phyloP scores from a whole-genome alignment of 2,888 invertebrate species.

The Acrobasis suavella region DNA sequence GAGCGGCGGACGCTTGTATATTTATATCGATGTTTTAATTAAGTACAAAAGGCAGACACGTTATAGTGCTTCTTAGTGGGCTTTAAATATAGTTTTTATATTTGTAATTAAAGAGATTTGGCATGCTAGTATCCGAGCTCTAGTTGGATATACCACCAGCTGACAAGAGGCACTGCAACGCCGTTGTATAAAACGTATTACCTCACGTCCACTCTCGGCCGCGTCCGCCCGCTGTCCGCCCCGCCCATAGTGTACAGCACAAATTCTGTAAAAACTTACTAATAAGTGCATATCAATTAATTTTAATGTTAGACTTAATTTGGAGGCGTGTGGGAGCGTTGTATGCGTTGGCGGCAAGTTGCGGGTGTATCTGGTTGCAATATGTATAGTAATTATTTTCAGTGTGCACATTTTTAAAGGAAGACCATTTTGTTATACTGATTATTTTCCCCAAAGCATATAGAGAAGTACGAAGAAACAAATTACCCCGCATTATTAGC shows the following conservation, averaged over 20 bases:
- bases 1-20: constrained; percentile 47
- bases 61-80: constrained; percentile 23
- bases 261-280: constrained; percentile 76
- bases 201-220: constrained; percentile 28
- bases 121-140: constrained; percentile 3
- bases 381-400: neutral
- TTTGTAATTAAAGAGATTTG: constrained; percentile 12
- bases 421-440: too few species aligned
- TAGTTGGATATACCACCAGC: neutral
- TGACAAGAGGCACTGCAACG: constrained; percentile 6
- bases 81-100: neutral
- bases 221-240: constrained; percentile 45
- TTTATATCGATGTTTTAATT: constrained; percentile 46
- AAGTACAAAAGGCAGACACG: constrained; percentile 57
- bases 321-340: constrained; percentile 54
- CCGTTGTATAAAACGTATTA: constrained; percentile 30
- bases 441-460: too few species aligned
- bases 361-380: constrained; percentile 41
- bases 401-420: too few species aligned
- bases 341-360: constrained; percentile 36
- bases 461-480: too few species aligned
- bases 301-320: constrained; percentile 74
- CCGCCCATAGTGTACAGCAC: constrained; percentile 73
- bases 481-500: too few species aligned
- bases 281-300: constrained; percentile 80